Evolutionary conservation across 2,797 vertebrate species (phyloP), one percentile per base, ranked within the genome.

Genomic region (Carapus acus): DNA sequence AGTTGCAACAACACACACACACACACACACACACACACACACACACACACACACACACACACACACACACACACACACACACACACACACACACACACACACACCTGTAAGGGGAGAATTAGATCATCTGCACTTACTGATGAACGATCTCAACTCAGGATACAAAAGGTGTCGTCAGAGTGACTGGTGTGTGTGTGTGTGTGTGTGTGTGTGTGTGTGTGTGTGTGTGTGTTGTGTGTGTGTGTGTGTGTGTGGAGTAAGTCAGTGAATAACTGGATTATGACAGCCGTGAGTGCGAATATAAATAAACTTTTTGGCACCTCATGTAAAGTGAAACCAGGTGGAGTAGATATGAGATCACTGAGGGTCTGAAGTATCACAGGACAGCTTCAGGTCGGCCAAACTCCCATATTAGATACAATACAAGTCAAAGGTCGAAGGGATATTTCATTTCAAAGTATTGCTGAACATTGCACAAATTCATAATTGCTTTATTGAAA

Each of bases 281-380:
- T 16, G 15, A 8, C 12, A 42, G 38, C 9, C 27, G 14, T 33
- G 15, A 18, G 37, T 47, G n/a, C n/a, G 45, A 49, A 47, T 56
- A 58, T 49, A 70, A 78, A 69, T 65, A 65, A 51, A 61, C 17
- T 11, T 40, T 8, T 54, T 51, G 62, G 46, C 16, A 24, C 14
- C 18, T 12, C 7, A 29, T 18, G 29, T 58, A 42, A 67, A 60
- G 31, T 51, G 52, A 17, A 23, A 19, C 7, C 23, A 52, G 18
- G 15, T 18, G 23, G 15, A 22, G 16, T 24, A 7, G n/a, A 19
- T 21, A n/a, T 20, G 16, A 34, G 14, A 22, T 37, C 31, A 22
- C 23, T 13, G 48, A 3, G 29, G 40, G 24, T 9, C 9, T 27
- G 4, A 27, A 27, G 24, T 27, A 9, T 27, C 24, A 27, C 24